A percentile compares a stretch with the other conserved stretches of the same genome.
Evolutionary conservation across 2,888 invertebrate genomes (phyloP).

Genomic region (Uropetala carovei): DNA sequence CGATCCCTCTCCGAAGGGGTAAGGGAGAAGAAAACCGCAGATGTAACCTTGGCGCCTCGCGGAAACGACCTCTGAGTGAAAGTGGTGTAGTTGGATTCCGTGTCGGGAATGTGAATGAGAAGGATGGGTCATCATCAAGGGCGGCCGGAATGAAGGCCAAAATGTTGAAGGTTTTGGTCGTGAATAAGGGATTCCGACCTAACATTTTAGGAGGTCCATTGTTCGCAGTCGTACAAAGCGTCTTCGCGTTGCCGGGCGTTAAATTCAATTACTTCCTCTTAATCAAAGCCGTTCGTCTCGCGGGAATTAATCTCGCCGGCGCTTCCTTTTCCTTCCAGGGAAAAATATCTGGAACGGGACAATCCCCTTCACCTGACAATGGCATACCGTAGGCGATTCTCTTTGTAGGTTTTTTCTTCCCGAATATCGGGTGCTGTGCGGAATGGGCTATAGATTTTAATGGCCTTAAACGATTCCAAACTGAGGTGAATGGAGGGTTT

Average conservation of each 20-base stretch:
- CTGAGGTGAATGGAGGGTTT: not conserved
- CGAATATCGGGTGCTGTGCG: not conserved
- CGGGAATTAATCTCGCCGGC: not conserved
- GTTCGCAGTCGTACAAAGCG: not conserved
- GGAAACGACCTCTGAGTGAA: conserved; percentile 17
- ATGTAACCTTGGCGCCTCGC: conserved; percentile 4
- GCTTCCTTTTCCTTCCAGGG: not conserved
- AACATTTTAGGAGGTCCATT: not conserved
- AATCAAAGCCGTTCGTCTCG: conserved; percentile 5
- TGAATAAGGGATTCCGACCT: conserved; percentile 34
- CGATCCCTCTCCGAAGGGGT: too few species aligned
- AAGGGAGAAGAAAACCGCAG: not conserved
- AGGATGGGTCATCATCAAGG: not conserved
- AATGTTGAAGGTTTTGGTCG: not conserved
- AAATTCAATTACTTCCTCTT: conserved; percentile 41
- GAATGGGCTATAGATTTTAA: not conserved
- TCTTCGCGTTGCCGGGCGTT: not conserved
- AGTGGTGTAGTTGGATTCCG: not conserved
- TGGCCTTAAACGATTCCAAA: not conserved
- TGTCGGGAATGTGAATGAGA: not conserved
- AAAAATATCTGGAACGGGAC: not conserved
- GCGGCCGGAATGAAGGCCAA: not conserved
- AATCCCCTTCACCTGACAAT: not conserved
- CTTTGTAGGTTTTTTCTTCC: not conserved
- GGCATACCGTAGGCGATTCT: not conserved